phyloP scores from a whole-genome alignment of 2,113 vertebrate species.

The Melanostigma gelatinosum region DNA sequence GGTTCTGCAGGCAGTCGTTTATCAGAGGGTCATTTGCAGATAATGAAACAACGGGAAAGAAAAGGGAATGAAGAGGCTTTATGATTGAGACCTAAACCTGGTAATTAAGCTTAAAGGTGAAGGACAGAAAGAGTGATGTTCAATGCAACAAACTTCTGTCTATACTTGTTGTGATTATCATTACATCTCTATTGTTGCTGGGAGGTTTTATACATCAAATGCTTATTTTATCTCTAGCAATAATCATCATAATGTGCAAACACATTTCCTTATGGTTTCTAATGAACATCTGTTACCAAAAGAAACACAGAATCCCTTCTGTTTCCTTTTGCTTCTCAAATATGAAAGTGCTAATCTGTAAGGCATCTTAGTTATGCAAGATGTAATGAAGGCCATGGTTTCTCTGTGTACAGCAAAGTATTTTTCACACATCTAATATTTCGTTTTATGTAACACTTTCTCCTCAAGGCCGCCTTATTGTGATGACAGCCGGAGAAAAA shows the following conservation, averaged over 20 bases:
- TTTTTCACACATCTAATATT: background rate
- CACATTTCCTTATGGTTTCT: background rate
- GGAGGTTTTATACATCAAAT: background rate
- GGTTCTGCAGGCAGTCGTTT: conserved; percentile 20
- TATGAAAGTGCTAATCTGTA: background rate
- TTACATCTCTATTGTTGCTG: background rate
- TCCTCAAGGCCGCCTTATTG: conserved; percentile 11
- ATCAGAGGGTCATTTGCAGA: conserved; percentile 11
- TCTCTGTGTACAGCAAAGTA: background rate
- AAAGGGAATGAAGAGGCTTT: conserved; percentile 4
- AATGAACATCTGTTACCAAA: background rate
- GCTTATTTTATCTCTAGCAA: background rate
- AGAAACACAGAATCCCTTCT: background rate
- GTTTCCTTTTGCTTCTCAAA: background rate
- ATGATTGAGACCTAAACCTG: background rate
- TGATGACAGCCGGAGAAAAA: conserved; percentile 17
- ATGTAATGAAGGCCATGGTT: background rate
- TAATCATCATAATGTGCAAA: background rate
- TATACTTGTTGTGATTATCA: background rate
- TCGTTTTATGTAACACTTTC: conserved; percentile 10
- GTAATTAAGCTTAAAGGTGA: conserved; percentile 1
- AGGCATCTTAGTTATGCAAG: background rate
- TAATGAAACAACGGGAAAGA: conserved; percentile 2
- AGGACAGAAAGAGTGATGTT: background rate
- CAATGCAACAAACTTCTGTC: background rate